Evolutionary conservation across 2,888 invertebrate species (phyloP).

Genomic region (Pogonocherus hispidulus): DNA sequence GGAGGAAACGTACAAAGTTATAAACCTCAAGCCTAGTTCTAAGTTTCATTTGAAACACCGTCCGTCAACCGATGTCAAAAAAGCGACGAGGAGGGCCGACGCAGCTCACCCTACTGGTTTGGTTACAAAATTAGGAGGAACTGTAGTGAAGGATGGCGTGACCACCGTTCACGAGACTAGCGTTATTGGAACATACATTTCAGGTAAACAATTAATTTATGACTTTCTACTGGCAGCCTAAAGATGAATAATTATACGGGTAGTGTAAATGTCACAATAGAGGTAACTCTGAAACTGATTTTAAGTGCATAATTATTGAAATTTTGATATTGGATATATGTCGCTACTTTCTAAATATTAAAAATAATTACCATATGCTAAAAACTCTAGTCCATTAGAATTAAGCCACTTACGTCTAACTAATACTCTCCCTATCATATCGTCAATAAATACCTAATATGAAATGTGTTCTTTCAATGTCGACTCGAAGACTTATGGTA

Average conservation of each 20-base stretch:
- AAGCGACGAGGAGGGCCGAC: conserved; percentile 69
- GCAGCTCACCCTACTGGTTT: conserved; percentile 83
- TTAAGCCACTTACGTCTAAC: too few species aligned
- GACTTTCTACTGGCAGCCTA: neutral
- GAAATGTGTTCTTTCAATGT: too few species aligned
- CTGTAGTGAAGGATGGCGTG: conserved; percentile 83
- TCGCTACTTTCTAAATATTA: neutral
- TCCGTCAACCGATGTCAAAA: conserved; percentile 64
- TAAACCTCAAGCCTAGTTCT: conserved; percentile 82
- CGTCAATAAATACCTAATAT: too few species aligned
- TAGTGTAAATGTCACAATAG: too few species aligned
- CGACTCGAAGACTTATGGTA: too few species aligned
- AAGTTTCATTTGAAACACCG: conserved; percentile 71
- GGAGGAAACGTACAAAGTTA: conserved; percentile 88
- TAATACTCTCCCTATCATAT: too few species aligned
- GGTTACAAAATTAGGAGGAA: conserved; percentile 88
- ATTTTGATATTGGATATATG: neutral
- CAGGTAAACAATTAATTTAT: conserved; percentile 68
- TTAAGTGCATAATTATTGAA: too few species aligned
- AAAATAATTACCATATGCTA: neutral
- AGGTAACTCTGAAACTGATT: too few species aligned
- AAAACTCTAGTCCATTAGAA: neutral
- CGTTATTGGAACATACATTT: conserved; percentile 90
- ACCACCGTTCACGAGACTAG: conserved; percentile 90
- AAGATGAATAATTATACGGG: neutral